These are phyloP conservation scores for Pristionchus japonicus DNA, from an alignment of 2,888 invertebrate genomes.

Conservation along the genomic window DNA sequence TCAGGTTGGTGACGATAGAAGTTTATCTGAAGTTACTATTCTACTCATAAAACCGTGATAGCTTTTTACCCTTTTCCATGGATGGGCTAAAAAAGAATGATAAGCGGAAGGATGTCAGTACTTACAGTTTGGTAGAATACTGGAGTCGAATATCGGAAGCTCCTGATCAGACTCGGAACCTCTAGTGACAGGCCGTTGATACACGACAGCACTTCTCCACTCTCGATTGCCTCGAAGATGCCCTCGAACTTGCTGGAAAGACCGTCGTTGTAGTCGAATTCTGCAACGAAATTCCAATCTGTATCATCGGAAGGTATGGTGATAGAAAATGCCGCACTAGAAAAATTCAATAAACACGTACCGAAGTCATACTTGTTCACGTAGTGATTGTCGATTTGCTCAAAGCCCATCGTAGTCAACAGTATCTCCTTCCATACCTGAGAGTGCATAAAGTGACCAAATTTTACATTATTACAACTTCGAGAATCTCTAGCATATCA, in stretches of 20 bases:
- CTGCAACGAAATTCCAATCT: too few species aligned
- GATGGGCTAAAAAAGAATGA: too few species aligned
- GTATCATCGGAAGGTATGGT: too few species aligned
- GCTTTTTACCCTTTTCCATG: too few species aligned
- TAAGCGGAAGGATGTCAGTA: too few species aligned
- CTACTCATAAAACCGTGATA: background rate
- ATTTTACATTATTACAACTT: too few species aligned
- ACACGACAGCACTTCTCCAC: constrained; percentile 15
- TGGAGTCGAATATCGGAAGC: background rate
- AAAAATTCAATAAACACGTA: too few species aligned
- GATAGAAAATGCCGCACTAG: too few species aligned
- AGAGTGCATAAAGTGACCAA: too few species aligned
- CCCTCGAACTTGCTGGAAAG: background rate
- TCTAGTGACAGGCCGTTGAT: background rate
- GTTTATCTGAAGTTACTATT: background rate
- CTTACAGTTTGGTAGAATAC: constrained; percentile 37
- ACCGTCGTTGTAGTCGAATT: background rate
- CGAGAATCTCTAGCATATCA: too few species aligned
- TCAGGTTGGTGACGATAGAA: background rate
- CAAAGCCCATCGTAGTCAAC: background rate
- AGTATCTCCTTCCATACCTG: constrained; percentile 34
- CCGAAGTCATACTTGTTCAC: constrained; percentile 18
- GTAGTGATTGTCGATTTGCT: background rate
- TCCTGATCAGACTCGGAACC: background rate
- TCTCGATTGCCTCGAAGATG: background rate